Percentiles rank a stretch among this genome's conserved stretches.
Evolutionary conservation across 2,797 vertebrate genomes (phyloP).

Genomic region (Simalia tracyae): DNA sequence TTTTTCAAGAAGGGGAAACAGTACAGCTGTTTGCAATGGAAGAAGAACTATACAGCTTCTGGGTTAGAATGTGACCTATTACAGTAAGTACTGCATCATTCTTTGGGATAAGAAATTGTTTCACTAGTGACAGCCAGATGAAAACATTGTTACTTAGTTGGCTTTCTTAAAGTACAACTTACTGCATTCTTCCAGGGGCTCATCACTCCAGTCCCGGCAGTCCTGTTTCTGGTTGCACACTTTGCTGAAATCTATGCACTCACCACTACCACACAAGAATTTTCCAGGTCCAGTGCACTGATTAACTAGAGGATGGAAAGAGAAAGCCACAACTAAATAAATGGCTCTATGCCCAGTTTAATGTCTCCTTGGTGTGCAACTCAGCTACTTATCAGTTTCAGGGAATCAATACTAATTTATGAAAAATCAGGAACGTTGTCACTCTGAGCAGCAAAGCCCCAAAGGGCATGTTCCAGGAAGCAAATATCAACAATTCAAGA

Average conservation of each 20-base stretch:
- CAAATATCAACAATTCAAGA: background rate
- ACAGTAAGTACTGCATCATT: background rate
- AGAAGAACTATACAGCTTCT: background rate
- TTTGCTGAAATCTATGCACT: conserved; percentile 92
- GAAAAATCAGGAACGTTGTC: background rate
- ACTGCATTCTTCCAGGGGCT: conserved; percentile 95
- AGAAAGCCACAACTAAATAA: background rate
- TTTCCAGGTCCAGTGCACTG: conserved; percentile 92
- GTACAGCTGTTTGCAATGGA: background rate
- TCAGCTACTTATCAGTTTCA: background rate
- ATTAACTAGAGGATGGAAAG: conserved; percentile 74
- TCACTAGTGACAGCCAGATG: background rate
- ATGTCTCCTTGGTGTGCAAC: background rate
- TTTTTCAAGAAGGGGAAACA: background rate
- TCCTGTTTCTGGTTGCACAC: conserved; percentile 92
- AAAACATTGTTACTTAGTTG: background rate
- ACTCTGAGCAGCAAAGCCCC: background rate
- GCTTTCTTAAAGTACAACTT: conserved; percentile 68
- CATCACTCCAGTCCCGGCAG: conserved; percentile 97
- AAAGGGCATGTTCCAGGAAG: background rate
- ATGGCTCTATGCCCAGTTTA: background rate
- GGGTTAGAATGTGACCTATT: background rate
- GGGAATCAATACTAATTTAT: background rate
- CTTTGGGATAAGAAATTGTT: background rate
- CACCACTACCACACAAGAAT: conserved; percentile 94